These are phyloP conservation scores for Coenobita brevimanus DNA, from an alignment of 1,140 invertebrate genomes.

Conservation along the genomic window DNA sequence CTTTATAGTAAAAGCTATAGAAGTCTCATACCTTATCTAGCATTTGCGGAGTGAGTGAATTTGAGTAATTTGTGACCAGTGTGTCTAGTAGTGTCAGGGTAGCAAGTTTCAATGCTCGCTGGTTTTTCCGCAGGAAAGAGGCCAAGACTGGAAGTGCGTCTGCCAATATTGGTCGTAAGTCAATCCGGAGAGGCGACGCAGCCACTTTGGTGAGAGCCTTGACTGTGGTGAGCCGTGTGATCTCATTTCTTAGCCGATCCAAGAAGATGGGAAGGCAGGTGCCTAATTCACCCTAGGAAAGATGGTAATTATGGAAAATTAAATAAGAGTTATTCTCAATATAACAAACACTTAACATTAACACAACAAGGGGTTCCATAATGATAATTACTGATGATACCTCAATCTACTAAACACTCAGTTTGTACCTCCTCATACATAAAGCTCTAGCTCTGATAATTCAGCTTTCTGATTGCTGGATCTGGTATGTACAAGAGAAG, in stretches of 20 bases:
- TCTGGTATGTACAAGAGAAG: too few species aligned
- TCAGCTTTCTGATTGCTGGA: too few species aligned
- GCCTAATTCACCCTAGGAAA: slow-evolving; percentile 79
- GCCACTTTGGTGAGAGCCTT: slow-evolving; percentile 96
- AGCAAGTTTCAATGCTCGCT: slow-evolving; percentile 93
- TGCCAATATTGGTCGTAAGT: slow-evolving; percentile 87
- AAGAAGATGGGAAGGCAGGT: slow-evolving; percentile 94
- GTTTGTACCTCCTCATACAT: too few species aligned
- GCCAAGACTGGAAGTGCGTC: slow-evolving; percentile 94
- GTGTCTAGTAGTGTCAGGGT: slow-evolving; percentile 94
- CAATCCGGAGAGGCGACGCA: slow-evolving; percentile 89
- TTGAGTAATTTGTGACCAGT: slow-evolving; percentile 85
- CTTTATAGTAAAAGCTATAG: slow-evolving; percentile 7
- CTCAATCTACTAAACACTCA: too few species aligned
- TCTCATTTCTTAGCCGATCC: slow-evolving; percentile 95
- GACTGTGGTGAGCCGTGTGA: slow-evolving; percentile 95
- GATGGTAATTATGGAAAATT: background rate
- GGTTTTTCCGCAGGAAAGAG: slow-evolving; percentile 95
- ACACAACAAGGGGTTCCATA: too few species aligned
- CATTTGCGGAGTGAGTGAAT: slow-evolving; percentile 72
- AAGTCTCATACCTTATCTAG: slow-evolving; percentile 53
- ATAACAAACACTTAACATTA: too few species aligned
- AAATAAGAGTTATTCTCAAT: too few species aligned
- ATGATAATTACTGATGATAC: too few species aligned
- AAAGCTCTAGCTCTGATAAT: too few species aligned